Evolutionary conservation across 1,140 invertebrate genomes (phyloP), one percentile per base, ranked within the genome.

Genomic region (Homarus americanus): DNA sequence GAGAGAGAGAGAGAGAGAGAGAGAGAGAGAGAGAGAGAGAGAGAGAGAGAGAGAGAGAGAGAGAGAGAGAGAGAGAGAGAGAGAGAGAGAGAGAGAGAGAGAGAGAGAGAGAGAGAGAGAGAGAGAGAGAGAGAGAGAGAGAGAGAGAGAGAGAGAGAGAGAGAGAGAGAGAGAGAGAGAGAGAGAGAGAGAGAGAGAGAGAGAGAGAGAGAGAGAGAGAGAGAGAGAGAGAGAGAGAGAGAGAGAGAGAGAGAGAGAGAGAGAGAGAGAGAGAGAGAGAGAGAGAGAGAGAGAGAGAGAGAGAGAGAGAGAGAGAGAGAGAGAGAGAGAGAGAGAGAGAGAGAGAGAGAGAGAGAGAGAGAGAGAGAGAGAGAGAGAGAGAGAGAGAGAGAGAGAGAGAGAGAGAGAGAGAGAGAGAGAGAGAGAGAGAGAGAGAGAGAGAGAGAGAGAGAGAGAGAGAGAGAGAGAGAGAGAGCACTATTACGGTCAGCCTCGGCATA

Each of bases 291-390:
- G 76, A 41, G 40, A 79, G 17, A 79, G 76, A 79, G 34, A 76
- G 76, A 38, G 40, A 44, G 40, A 41, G 40, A 41, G 40, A 44
- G 40, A 41, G 75, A 78, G 75, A 78, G 73, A 36, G 73, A 75
- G 73, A 75, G 75, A 44, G 40, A 44, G 75, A 78, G 75, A 78
- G 75, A 78, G 75, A 78, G 75, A 78, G 75, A 78, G 79, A 78
- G 75, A 78, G 66, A 34, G 34, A 36, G 41, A 36, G 41, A 36
- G n/a, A 24, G 41, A 36, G 40, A 17, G 73, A 36, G 73, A 75
- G 7, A 75, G 15, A 0, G 36, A 36, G 40, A 36, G 41, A 36
- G 7, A 40, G 75, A 41, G 75, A 24, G 24, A 17, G 32, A 5
- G 34, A 28, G 34, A 75, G 36, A 79, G 28, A 24, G n/a, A 44